Base-by-base conservation (phyloP, 2,797 vertebrate genomes). In the Spinus pinus region DNA sequence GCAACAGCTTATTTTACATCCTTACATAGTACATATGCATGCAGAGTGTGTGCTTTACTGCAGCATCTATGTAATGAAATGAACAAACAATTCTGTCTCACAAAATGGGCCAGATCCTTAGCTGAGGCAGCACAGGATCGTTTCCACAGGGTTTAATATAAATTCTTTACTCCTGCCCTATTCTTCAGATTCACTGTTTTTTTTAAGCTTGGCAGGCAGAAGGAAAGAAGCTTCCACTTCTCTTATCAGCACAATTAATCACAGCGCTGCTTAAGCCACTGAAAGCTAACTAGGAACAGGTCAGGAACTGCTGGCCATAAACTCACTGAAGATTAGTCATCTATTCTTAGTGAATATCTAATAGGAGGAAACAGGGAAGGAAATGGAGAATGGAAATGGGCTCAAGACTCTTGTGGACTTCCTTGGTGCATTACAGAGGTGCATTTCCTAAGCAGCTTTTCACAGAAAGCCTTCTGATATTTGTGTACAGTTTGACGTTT, bases 241-340 rank as follows among this genome's bases (percentile, higher is more conserved):
- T 81, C 81, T 95, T 86, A 97, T 82, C 83, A 82, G 67, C 44
- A 51, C 62, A 87, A 89, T 92, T 89, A 93, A 91, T 90, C 75
- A 70, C 51, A 2, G 7, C 1, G 1, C 35, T 66, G 72, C 81
- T 78, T 41, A 58, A 92, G 75, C 41, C 60, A 82, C 80, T 78
- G 88, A 85, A 89, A 94, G 81, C 61, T 54, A 67, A 83, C 44
- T 50, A 67, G 64, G 83, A 89, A 13, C 1, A 2, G 71, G 79
- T 41, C 87, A 89, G 86, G 69, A 92, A 74, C 82, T 82, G 30
- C 4, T 86, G 62, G 72, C 81, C 81, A 78, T 85, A 89, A 95
- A 90, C 65, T 88, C 78, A 35, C 47, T 67, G 14, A 78, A 81
- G 75, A 86, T 81, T 65, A 71, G 72, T 66, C 65, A 71, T 69